Evolutionary conservation across 2,113 vertebrate genomes (phyloP), one percentile per base, ranked within the genome.

Genomic region (Mionectes macconnelli): DNA sequence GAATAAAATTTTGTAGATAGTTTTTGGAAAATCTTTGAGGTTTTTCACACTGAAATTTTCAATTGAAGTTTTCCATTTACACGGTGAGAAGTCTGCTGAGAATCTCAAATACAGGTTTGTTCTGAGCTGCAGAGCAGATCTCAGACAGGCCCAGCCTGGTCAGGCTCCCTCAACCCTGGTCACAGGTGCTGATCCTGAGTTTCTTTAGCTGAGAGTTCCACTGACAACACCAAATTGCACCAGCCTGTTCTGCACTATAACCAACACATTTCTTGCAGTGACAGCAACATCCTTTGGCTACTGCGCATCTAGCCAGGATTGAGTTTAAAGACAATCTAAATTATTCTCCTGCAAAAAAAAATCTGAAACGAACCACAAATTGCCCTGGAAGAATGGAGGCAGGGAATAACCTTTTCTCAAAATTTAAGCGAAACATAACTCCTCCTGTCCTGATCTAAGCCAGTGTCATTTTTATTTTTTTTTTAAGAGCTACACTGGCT

Each of bases 401-500:
- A 84, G 39, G 12, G 55, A 92, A 47, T 0, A 0, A 72, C 10
- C 15, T 92, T 69, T 89, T n/a, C 56, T 64, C 44, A 93, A 78
- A 84, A 94, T 63, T 49, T 52, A 84, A 75, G 42, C 33, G 78
- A 84, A 50, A 31, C 5, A 1, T 42, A 74, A 66, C 10, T 90
- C 39, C 42, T 76, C 23, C n/a, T 80, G 66, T 66, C 33, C 49
- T 87, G 39, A 72, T 56, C 56, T 72, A 84, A 83, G n/a, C 13
- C 40, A 47, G 35, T 21, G 49, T 40, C 25, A 12, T 10, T 8
- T 23, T 62, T 39, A 52, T 18, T 66, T 37, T 40, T 31, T 89
- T 77, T 44, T 30, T 4, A 77, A 84, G 92, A 93, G 64, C 82
- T 94, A 89, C 87, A 90, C 30, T 96, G 94, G 95, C 87, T 88